Conservation (phyloP, 1,140 invertebrate species). For the Zaprionus nigranus region DNA sequence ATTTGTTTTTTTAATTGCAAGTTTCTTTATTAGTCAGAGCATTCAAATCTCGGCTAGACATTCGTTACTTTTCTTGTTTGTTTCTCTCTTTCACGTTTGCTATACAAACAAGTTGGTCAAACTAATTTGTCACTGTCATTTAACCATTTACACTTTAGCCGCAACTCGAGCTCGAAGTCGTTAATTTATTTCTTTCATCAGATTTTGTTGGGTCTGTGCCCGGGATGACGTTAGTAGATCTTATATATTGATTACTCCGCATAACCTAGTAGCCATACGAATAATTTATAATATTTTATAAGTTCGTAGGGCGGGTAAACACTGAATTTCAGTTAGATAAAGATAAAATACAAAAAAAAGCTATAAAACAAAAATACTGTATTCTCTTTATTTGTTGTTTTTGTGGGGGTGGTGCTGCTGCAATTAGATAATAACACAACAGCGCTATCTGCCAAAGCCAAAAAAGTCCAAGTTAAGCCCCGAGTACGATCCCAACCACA, state of each 20-base stretch:
- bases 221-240: not conserved
- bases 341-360: conserved; percentile 3
- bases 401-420: conserved; percentile 14
- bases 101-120: conserved; percentile 14
- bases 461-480: conserved; percentile 16
- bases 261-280: not conserved
- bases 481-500: conserved; percentile 44
- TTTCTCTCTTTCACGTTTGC: not conserved
- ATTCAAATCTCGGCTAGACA: not conserved
- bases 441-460: conserved; percentile 14
- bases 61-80: not conserved
- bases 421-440: conserved; percentile 67
- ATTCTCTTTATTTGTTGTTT: conserved; percentile 2
- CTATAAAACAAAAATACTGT: conserved; percentile 14
- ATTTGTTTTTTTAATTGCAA: too few species aligned
- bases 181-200: conserved; percentile 3
- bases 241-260: conserved; percentile 14
- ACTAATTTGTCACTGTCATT: conserved; percentile 30
- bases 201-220: not conserved
- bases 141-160: conserved; percentile 12
- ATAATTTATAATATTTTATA: conserved; percentile 8
- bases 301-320: conserved; percentile 3
- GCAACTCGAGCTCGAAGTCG: conserved; percentile 3
- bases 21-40: not conserved
- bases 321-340: not conserved